Base-by-base conservation (phyloP, 2,888 invertebrate genomes). In the Acholoe squamosa region DNA sequence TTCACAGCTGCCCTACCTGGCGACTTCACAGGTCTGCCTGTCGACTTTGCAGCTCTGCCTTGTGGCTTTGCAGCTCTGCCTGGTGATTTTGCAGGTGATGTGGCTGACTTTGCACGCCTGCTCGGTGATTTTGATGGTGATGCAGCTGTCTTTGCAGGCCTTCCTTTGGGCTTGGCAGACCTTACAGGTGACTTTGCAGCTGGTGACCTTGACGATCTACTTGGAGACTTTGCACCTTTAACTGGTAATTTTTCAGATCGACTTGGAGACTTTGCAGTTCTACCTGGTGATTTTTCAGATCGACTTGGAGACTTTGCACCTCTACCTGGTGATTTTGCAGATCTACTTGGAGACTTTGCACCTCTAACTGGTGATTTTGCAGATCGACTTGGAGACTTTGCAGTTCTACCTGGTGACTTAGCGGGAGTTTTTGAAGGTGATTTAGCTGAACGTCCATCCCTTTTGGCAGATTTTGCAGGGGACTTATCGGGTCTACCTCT, bases 331-430 rank as follows among this genome's bases (percentile, higher is more conserved):
- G 80, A 80, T 43, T 80, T 80, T 80, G 43, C 34, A 76, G 34
- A 0, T 43, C 76, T n/a, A 31, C 12, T 31, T 76, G 76, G 76
- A 1, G 76, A 76, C 25, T 76, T 76, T 76, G 76, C 76, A 76
- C n/a, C 14, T 76, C 76, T 22, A 1, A 25, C 76, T 76, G 84
- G 52, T 1, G 43, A 33, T 25, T 43, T 33, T 19, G 84, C 54
- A 86, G n/a, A 22, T 54, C 22, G 14, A n/a, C 52, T 86, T 25
- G 86, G n/a, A 22, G 86, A 86, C 56, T 86, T 86, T 86, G 25
- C 86, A 54, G 54, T 0, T 10, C 28, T 76, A 28, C 76, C 43
- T 3, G 80, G 80, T 22, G 33, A 16, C 43, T 10, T 43, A 10
- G 43, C 43, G 10, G 43, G 43, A 10, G 43, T 7, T 10, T 43